These are phyloP conservation scores for Reticulitermes speratus DNA, from an alignment of 1,140 invertebrate genomes.

Conservation along the genomic window DNA sequence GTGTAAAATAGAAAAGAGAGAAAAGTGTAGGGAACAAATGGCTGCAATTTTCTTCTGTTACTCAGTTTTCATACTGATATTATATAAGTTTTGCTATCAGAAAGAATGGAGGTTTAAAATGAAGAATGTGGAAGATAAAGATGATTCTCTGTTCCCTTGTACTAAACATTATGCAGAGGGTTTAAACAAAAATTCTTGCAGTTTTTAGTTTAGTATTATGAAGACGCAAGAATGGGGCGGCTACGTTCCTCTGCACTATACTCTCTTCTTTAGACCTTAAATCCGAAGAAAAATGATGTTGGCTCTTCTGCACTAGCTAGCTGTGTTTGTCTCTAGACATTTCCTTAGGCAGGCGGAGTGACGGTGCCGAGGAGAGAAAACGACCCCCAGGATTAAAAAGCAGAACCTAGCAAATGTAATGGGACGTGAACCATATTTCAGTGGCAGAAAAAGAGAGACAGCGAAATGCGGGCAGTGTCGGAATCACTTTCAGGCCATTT, in stretches of 20 bases:
- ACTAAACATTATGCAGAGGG: not conserved
- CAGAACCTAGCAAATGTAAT: conserved; percentile 31
- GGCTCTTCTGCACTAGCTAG: not conserved
- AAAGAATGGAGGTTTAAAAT: not conserved
- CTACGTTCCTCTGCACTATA: not conserved
- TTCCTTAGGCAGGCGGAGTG: conserved; percentile 7
- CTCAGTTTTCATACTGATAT: not conserved
- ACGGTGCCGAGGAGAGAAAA: not conserved
- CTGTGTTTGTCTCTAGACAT: conserved; percentile 15
- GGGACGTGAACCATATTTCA: conserved; percentile 32
- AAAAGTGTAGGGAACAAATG: not conserved
- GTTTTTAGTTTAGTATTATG: conserved; percentile 19
- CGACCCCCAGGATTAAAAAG: conserved; percentile 24
- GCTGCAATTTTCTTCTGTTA: not conserved
- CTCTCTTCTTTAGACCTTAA: conserved; percentile 1
- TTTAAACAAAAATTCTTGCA: conserved; percentile 4
- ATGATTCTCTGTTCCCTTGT: not conserved
- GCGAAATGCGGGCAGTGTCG: not conserved
- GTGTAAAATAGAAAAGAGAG: not conserved
- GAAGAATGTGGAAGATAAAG: not conserved
- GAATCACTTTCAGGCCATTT: not conserved
- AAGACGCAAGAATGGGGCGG: not conserved
- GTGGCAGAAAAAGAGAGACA: not conserved
- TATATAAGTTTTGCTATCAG: not conserved
- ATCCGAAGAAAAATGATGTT: not conserved